phyloP scores from a whole-genome alignment of 2,797 vertebrate genomes.

The Parotocinclus haroldoi region DNA sequence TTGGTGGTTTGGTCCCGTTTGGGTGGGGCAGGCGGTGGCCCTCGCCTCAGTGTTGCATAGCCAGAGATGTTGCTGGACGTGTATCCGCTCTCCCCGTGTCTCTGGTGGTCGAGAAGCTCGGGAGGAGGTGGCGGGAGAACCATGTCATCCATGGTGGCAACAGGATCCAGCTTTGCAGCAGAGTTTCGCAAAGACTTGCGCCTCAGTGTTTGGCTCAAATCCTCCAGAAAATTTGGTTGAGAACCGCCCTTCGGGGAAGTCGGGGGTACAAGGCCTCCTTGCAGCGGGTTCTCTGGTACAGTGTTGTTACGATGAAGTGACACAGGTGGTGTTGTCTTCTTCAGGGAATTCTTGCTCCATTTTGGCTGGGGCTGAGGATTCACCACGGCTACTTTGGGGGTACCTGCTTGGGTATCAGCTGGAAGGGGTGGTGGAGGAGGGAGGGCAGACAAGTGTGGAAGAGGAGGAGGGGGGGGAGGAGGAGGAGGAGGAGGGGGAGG shows the following conservation, averaged over 20 bases:
- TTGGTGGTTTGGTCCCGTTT: constrained; percentile 93
- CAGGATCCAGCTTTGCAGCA: constrained; percentile 69
- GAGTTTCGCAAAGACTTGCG: constrained; percentile 83
- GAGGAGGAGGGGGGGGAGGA: constrained; percentile 63
- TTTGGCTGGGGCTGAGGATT: constrained; percentile 87
- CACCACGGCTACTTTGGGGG: constrained; percentile 86
- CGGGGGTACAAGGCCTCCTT: constrained; percentile 49
- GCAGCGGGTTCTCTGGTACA: constrained; percentile 77
- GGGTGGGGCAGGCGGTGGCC: constrained; percentile 88
- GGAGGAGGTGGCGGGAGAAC: constrained; percentile 84
- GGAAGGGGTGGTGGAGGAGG: constrained; percentile 83
- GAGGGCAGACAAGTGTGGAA: constrained; percentile 75
- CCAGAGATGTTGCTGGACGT: constrained; percentile 86
- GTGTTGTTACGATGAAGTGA: constrained; percentile 81
- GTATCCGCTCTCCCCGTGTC: constrained; percentile 67
- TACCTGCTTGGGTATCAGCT: constrained; percentile 64
- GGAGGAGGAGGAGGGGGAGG: constrained; percentile 75
- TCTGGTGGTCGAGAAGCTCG: constrained; percentile 81
- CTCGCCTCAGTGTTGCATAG: constrained; percentile 92
- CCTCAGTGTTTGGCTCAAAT: constrained; percentile 91
- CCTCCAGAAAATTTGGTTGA: constrained; percentile 90
- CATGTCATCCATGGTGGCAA: constrained; percentile 93
- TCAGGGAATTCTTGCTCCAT: constrained; percentile 82
- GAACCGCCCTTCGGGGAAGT: constrained; percentile 85
- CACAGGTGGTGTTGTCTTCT: constrained; percentile 84